Percentiles rank a stretch among this genome's conserved stretches.
These are phyloP conservation scores for Leptopterna dolabrata DNA, from an alignment of 2,888 invertebrate genomes.

Conservation along the genomic window DNA sequence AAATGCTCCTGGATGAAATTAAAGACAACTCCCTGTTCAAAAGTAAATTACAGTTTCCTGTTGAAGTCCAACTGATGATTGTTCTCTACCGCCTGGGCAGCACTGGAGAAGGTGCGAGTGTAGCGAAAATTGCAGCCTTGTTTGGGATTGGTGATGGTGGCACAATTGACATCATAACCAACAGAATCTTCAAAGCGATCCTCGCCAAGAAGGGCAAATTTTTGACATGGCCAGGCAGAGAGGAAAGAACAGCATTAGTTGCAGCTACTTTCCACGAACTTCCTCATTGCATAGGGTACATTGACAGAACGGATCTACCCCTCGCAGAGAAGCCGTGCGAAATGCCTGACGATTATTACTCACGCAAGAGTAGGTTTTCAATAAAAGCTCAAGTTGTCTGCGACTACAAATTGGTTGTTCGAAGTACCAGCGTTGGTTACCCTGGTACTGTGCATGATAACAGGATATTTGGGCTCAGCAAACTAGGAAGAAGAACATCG, in stretches of 20 bases:
- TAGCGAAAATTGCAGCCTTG: constrained; percentile 16
- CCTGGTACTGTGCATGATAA: constrained; percentile 39
- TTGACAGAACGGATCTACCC: constrained; percentile 44
- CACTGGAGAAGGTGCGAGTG: neutral
- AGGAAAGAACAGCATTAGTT: neutral
- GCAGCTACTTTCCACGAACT: neutral
- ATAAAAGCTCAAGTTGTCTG: constrained; percentile 49
- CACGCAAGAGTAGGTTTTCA: constrained; percentile 39
- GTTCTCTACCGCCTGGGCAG: constrained; percentile 12
- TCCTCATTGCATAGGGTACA: constrained; percentile 38
- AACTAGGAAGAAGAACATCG: neutral
- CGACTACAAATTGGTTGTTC: neutral
- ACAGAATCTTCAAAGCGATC: neutral
- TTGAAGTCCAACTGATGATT: constrained; percentile 13
- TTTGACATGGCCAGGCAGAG: neutral
- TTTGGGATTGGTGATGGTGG: constrained; percentile 34
- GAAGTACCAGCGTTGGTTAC: neutral
- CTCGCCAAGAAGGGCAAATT: neutral
- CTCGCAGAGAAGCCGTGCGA: constrained; percentile 37
- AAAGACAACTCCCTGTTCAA: neutral
- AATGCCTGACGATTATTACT: constrained; percentile 36
- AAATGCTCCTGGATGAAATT: too few relatives aligned
- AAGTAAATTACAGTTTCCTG: neutral
- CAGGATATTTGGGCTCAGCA: neutral
- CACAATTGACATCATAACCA: neutral